Evolutionary conservation across 1,140 invertebrate species (phyloP).

Genomic region (Drosophila bocki): DNA sequence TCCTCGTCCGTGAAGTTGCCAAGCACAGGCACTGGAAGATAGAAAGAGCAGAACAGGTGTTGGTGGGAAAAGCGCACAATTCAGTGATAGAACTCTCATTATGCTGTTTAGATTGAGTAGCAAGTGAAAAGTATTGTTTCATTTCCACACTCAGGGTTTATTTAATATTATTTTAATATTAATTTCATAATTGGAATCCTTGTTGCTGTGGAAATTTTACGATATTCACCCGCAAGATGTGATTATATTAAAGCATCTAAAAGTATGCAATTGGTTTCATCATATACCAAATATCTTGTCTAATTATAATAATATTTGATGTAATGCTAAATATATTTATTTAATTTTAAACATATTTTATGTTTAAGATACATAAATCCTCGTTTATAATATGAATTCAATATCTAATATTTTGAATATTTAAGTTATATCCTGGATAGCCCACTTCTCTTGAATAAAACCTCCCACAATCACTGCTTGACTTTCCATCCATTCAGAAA

Average conservation of each 20-base stretch:
- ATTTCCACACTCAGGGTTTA: neutral
- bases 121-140: neutral
- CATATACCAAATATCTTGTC: neutral
- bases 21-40: slow-evolving; percentile 87
- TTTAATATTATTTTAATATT: neutral
- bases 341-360: neutral
- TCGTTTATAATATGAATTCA: neutral
- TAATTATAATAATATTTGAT: neutral
- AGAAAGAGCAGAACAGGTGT: neutral
- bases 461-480: neutral
- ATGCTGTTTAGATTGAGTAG: neutral
- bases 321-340: neutral
- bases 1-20: slow-evolving; percentile 90
- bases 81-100: neutral
- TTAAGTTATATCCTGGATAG: neutral
- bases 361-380: neutral
- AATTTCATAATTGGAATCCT: neutral
- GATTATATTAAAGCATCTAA: neutral
- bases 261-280: neutral
- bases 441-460: neutral
- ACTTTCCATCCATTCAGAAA: neutral
- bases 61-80: neutral
- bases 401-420: neutral
- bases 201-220: neutral
- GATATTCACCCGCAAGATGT: neutral